Conservation (phyloP, 2,113 vertebrate species). For the Chrysochloris asiatica region DNA sequence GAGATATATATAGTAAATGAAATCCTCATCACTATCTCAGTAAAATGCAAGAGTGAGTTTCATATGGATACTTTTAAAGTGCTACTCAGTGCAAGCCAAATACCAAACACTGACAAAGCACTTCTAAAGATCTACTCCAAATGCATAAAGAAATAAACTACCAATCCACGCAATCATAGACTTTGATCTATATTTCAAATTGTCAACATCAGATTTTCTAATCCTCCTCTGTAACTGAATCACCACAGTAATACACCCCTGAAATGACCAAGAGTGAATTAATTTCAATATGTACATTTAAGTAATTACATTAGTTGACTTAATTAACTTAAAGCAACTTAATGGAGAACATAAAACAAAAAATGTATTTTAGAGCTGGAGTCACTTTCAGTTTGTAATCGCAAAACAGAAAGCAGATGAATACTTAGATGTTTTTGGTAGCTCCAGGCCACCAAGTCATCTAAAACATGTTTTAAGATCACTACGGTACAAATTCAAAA, state of each 20-base stretch:
- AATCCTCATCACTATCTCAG: neutral
- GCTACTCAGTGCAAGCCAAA: neutral
- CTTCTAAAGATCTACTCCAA: neutral
- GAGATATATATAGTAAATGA: no score
- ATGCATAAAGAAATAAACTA: neutral
- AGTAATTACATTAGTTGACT: neutral
- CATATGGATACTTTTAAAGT: neutral
- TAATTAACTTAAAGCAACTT: neutral
- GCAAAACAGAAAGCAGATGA: no score
- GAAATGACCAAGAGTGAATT: neutral
- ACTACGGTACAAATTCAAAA: neutral
- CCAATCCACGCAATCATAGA: neutral
- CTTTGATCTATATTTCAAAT: neutral
- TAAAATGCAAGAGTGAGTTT: conserved; percentile 5
- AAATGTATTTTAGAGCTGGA: neutral
- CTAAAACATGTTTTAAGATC: neutral
- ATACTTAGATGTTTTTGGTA: no score
- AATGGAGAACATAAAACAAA: neutral
- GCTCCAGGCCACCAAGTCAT: no score
- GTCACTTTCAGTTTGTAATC: no score
- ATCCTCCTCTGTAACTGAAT: neutral
- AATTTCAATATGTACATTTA: neutral
- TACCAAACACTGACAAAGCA: no score
- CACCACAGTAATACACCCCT: neutral
- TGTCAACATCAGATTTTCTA: neutral